Conservation (phyloP, 1,140 invertebrate genomes). For the Eueides isabella region DNA sequence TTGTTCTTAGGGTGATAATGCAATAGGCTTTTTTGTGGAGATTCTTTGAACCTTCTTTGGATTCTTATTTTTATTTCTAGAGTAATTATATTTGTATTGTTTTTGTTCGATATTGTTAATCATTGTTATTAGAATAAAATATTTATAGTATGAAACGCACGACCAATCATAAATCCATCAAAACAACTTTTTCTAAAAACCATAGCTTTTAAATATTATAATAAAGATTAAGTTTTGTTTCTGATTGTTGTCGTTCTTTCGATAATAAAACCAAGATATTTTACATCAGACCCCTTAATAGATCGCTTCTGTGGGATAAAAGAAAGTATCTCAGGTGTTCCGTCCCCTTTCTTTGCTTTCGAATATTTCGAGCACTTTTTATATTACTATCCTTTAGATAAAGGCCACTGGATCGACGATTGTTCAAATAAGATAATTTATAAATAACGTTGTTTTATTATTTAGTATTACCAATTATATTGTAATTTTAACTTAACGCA, state of each 20-base stretch:
- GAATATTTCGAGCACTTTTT: constrained; percentile 67
- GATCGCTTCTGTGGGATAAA: constrained; percentile 64
- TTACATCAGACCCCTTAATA: constrained; percentile 37
- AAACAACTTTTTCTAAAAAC: no score
- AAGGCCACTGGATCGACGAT: constrained; percentile 37
- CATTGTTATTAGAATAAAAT: no score
- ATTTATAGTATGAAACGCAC: no score
- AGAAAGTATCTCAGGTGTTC: constrained; percentile 65
- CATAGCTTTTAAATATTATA: not conserved
- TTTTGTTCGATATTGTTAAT: no score
- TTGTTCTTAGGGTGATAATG: not conserved
- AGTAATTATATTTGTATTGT: no score
- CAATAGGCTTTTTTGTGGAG: not conserved
- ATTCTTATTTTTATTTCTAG: not conserved
- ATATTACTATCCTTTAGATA: constrained; percentile 55
- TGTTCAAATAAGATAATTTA: no score
- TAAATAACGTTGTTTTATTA: no score
- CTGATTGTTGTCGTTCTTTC: constrained; percentile 2
- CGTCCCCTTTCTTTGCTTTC: constrained; percentile 44
- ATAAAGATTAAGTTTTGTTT: constrained; percentile 8
- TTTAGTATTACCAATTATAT: no score
- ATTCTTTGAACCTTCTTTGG: not conserved
- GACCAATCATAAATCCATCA: no score
- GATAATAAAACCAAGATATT: constrained; percentile 28
- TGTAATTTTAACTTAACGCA: no score